A percentile compares a stretch with the other conserved stretches of the same genome.
Evolutionary conservation across 1,140 invertebrate species (phyloP).

Genomic region (Apis cerana): DNA sequence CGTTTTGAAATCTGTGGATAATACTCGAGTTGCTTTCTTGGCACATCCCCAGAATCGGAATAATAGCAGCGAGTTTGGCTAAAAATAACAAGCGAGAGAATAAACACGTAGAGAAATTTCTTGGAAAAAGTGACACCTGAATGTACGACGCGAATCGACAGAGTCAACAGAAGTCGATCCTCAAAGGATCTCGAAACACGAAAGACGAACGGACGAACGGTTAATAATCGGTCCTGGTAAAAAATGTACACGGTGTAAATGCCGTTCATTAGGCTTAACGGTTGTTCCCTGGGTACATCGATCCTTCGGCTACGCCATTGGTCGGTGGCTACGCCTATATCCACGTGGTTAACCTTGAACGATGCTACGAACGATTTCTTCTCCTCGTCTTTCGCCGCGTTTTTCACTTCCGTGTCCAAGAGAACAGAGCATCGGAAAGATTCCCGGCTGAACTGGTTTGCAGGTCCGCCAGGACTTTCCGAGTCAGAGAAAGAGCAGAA

Average conservation of each 20-base stretch:
- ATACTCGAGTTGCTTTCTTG: too few species aligned
- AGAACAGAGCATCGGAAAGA: constrained; percentile 42
- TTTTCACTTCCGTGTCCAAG: constrained; percentile 53
- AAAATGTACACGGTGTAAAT: constrained; percentile 28
- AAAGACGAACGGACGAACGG: not conserved
- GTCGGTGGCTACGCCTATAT: constrained; percentile 42
- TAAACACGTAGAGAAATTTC: too few species aligned
- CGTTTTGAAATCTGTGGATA: too few species aligned
- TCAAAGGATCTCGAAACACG: not conserved
- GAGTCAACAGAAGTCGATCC: not conserved
- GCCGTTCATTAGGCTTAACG: constrained; percentile 35
- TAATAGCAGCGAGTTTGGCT: too few species aligned
- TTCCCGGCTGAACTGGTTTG: constrained; percentile 45
- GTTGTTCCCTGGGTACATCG: constrained; percentile 21
- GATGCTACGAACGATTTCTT: constrained; percentile 56
- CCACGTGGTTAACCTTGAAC: constrained; percentile 62
- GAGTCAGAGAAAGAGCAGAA: not conserved
- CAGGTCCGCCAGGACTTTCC: constrained; percentile 30
- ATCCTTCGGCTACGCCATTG: constrained; percentile 49
- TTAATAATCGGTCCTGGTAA: not conserved
- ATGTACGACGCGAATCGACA: too few species aligned
- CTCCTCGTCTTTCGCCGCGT: constrained; percentile 49
- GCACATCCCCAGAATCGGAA: too few species aligned
- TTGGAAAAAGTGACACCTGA: too few species aligned
- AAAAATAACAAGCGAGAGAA: too few species aligned